Percentiles rank a stretch among this genome's conserved stretches.
phyloP scores from a whole-genome alignment of 2,113 vertebrate species.

The Clarias magur region DNA sequence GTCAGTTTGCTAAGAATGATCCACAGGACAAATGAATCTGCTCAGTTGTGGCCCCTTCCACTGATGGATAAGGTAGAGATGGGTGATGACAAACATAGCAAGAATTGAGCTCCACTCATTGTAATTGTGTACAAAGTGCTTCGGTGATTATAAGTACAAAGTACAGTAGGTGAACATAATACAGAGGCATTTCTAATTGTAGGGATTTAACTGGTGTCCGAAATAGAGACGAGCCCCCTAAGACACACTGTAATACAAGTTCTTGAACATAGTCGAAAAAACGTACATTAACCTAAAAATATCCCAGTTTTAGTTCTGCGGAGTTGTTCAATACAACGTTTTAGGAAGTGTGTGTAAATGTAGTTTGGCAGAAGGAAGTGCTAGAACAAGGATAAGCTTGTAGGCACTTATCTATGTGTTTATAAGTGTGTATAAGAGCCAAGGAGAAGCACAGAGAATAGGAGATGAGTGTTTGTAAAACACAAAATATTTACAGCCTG shows the following conservation, averaged over 20 bases:
- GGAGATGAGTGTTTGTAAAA: constrained; percentile 15
- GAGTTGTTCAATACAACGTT: not conserved
- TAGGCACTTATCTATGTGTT: not conserved
- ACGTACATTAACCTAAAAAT: not conserved
- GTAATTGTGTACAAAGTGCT: not conserved
- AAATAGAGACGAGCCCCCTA: constrained; percentile 30
- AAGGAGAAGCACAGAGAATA: not conserved
- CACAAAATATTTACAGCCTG: constrained; percentile 41
- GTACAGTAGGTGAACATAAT: not conserved
- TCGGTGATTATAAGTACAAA: not conserved
- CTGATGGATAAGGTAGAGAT: not conserved
- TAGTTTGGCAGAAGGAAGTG: not conserved
- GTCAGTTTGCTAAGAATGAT: not conserved
- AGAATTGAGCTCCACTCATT: not conserved
- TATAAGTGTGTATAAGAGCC: constrained; percentile 4
- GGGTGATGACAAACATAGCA: not conserved
- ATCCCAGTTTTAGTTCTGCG: not conserved
- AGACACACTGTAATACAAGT: constrained; percentile 15
- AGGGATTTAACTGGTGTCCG: not conserved
- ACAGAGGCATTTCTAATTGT: constrained; percentile 5
- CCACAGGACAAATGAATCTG: not conserved
- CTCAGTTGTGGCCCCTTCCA: not conserved
- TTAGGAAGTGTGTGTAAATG: not conserved
- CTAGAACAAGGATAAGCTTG: not conserved
- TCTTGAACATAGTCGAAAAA: not conserved